Evolutionary conservation across 2,113 vertebrate genomes (phyloP), one percentile per base, ranked within the genome.

Genomic region (Cynoglossus semilaevis): DNA sequence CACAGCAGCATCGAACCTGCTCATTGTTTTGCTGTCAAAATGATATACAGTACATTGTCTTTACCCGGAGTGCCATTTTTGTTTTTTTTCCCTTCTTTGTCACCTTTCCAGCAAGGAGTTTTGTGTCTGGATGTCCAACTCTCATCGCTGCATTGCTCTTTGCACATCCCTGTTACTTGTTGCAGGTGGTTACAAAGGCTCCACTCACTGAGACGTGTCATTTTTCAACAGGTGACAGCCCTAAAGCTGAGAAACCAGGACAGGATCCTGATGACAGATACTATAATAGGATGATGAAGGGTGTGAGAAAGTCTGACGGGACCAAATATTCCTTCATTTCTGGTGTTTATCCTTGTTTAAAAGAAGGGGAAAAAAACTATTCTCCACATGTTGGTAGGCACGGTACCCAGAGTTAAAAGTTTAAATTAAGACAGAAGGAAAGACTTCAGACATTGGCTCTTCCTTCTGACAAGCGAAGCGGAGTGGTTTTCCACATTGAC

Each of bases 401-500:
- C 34, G 9, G 1, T 16, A 55, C 7, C 34, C 19, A 7, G 9
- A 19, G 29, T 36, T 63, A 13, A 48, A 66, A 58, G 35, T 19
- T 29, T 35, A 59, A 63, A 55, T 59, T 35, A 11, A 64, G 50
- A 34, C 11, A 11, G 37, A 34, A 38, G 67, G 60, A 47, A 41
- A 56, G 48, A 70, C 53, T 52, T 51, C 16, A 44, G 34, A 51
- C 65, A 62, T 10, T 77, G 70, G 73, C 70, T 60, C 65, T 51
- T 6, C 53, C 15, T 40, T 37, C 65, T 41, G 60, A 83, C 51
- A 63, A n/a, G n/a, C n/a, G 49, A 68, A 63, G 75, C 70, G 58
- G 68, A 80, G 71, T 42, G 63, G 76, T 80, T 86, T 87, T 82
- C 75, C 76, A 77, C 80, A 84, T 64, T 65, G 5, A 77, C 55